Conservation (phyloP, 1,140 invertebrate species). For the Chionoecetes opilio region DNA sequence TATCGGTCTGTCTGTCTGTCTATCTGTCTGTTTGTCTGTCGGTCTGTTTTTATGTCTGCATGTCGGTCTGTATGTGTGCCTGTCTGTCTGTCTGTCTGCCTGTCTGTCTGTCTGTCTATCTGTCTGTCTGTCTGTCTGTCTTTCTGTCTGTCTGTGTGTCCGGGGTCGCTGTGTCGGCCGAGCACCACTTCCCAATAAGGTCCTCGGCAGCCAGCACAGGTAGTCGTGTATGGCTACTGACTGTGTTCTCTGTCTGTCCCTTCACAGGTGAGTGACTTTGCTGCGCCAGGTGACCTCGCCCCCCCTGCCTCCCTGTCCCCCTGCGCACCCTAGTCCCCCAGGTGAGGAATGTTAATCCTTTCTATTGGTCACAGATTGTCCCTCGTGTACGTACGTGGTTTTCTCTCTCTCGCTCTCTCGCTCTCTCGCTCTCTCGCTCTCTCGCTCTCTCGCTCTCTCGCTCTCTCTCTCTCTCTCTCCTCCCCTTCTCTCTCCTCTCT, state of each 20-base stretch:
- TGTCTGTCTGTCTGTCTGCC: not conserved
- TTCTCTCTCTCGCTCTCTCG: not conserved
- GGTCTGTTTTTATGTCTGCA: too few relatives aligned
- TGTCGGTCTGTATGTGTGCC: too few relatives aligned
- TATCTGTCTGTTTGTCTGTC: too few relatives aligned
- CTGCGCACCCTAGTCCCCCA: not conserved
- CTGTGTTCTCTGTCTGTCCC: not conserved
- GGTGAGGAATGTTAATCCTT: slow-evolving; percentile 17
- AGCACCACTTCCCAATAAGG: not conserved
- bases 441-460: slow-evolving; percentile 22
- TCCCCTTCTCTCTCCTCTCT: slow-evolving; percentile 23
- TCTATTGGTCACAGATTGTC: not conserved
- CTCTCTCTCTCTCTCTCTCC: not conserved
- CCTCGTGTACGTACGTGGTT: not conserved
- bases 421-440: slow-evolving; percentile 10
- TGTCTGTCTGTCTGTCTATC: not conserved
- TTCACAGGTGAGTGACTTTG: not conserved
- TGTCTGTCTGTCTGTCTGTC: not conserved
- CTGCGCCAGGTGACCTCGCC: not conserved
- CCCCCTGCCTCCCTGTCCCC: not conserved
- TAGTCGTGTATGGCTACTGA: not conserved
- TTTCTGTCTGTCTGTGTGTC: not conserved
- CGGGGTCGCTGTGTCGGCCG: not conserved
- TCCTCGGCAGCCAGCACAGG: not conserved
- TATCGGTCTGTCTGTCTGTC: not conserved